Evolutionary conservation across 1,140 invertebrate genomes (phyloP).

Genomic region (Trichonephila clavipes): DNA sequence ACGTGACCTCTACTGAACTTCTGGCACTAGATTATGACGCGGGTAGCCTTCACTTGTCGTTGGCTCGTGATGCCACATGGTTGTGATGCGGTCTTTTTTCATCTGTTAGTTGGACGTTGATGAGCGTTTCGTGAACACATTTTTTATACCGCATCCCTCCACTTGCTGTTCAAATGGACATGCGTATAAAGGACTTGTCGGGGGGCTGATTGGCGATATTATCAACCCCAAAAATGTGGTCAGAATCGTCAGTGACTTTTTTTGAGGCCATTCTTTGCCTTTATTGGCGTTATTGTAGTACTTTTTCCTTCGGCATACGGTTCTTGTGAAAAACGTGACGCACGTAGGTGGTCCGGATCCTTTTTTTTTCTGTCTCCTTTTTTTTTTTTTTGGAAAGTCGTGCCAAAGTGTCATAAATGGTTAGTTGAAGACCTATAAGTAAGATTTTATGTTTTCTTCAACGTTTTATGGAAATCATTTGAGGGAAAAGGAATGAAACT

Average conservation of each 20-base stretch:
- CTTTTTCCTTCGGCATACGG: not conserved
- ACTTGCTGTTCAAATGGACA: conserved; percentile 22
- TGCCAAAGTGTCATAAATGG: conserved; percentile 20
- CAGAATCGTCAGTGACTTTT: conserved; percentile 7
- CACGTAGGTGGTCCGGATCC: conserved; percentile 10
- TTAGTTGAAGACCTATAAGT: not conserved
- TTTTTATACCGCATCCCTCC: not conserved
- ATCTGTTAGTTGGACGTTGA: conserved; percentile 33
- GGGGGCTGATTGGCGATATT: conserved; percentile 52
- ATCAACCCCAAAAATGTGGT: conserved; percentile 5
- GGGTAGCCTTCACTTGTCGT: conserved; percentile 51
- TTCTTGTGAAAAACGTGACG: conserved; percentile 32
- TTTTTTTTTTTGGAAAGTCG: not conserved
- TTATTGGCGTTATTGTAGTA: conserved; percentile 13
- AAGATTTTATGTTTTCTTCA: not conserved
- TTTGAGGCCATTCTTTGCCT: not conserved
- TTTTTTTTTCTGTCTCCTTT: not conserved
- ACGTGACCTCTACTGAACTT: conserved; percentile 38
- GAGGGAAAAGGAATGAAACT: no score
- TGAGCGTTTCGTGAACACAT: conserved; percentile 27
- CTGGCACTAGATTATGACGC: conserved; percentile 52
- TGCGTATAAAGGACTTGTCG: not conserved
- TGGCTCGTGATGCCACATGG: conserved; percentile 44
- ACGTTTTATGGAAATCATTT: not conserved
- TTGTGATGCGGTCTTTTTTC: conserved; percentile 54